phyloP scores from a whole-genome alignment of 1,140 invertebrate species.

The Anagrus nilaparvatae region DNA sequence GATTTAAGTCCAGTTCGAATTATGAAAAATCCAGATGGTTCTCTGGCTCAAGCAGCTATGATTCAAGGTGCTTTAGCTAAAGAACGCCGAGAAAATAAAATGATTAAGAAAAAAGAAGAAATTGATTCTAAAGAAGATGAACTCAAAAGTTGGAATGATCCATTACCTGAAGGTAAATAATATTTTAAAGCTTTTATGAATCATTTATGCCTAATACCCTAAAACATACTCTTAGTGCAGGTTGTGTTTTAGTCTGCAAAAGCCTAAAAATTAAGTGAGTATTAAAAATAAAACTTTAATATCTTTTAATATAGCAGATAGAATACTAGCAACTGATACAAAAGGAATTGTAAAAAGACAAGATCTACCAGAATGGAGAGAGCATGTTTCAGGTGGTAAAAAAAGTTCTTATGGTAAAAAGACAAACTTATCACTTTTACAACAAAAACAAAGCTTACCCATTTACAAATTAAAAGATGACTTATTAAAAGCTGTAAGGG shows the following conservation, averaged over 20 bases:
- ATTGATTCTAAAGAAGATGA: constrained; percentile 75
- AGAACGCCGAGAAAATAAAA: constrained; percentile 87
- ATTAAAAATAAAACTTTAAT: neutral
- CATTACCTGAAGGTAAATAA: constrained; percentile 65
- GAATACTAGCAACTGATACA: constrained; percentile 65
- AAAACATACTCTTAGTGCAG: too few species aligned
- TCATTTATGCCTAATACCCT: too few species aligned
- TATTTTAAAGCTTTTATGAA: too few species aligned
- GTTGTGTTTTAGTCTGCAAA: too few species aligned
- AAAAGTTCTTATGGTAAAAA: constrained; percentile 98
- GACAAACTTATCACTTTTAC: constrained; percentile 88
- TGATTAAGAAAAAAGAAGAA: constrained; percentile 85
- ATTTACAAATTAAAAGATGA: constrained; percentile 93
- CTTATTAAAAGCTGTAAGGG: constrained; percentile 82
- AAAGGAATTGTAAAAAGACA: constrained; percentile 71
- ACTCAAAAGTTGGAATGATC: constrained; percentile 90
- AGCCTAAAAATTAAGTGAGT: too few species aligned
- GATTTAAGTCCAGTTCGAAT: constrained; percentile 94
- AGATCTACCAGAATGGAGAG: constrained; percentile 98
- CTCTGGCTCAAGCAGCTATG: constrained; percentile 96
- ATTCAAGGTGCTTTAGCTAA: constrained; percentile 98
- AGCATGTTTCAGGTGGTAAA: constrained; percentile 93
- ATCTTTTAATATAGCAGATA: constrained; percentile 40
- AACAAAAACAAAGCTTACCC: constrained; percentile 88
- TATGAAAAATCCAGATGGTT: constrained; percentile 98